phyloP scores from a whole-genome alignment of 2,888 invertebrate genomes.

The Drosophila eohydei region DNA sequence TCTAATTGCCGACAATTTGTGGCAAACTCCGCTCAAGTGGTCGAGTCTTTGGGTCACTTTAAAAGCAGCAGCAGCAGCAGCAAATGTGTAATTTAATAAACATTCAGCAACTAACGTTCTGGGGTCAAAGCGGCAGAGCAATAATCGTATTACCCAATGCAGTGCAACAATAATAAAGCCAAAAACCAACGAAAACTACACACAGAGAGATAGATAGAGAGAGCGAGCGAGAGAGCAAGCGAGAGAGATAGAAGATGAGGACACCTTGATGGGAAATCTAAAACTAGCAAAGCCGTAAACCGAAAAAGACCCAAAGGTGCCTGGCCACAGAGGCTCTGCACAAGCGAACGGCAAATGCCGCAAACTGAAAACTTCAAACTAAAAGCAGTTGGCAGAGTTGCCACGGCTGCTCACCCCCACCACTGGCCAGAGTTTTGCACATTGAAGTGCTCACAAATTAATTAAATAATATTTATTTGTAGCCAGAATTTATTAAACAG shows the following conservation, averaged over 20 bases:
- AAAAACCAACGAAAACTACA: constrained; percentile 21
- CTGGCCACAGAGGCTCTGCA: constrained; percentile 13
- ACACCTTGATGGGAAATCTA: constrained; percentile 22
- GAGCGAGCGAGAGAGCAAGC: constrained; percentile 6
- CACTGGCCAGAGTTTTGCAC: constrained; percentile 1
- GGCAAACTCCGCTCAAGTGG: constrained; percentile 26
- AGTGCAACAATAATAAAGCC: constrained; percentile 57
- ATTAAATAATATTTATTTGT: constrained; percentile 74
- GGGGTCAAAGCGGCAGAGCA: constrained; percentile 32
- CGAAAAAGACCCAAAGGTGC: constrained; percentile 15
- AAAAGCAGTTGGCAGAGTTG: constrained; percentile 27
- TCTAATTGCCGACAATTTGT: constrained; percentile 74
- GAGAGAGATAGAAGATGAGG: background rate
- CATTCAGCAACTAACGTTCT: constrained; percentile 29
- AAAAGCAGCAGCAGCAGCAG: constrained; percentile 46
- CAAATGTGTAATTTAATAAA: constrained; percentile 67
- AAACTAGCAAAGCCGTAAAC: constrained; percentile 37
- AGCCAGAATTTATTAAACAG: constrained; percentile 60
- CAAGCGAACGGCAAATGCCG: constrained; percentile 7
- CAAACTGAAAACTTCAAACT: constrained; percentile 39
- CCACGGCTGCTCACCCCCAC: too few species aligned
- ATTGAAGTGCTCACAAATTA: constrained; percentile 53
- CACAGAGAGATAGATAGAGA: constrained; percentile 22
- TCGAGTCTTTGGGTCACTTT: constrained; percentile 43
- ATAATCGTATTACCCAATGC: constrained; percentile 68